Conservation (phyloP, 2,888 invertebrate species). For the Dasypogon diadema region DNA sequence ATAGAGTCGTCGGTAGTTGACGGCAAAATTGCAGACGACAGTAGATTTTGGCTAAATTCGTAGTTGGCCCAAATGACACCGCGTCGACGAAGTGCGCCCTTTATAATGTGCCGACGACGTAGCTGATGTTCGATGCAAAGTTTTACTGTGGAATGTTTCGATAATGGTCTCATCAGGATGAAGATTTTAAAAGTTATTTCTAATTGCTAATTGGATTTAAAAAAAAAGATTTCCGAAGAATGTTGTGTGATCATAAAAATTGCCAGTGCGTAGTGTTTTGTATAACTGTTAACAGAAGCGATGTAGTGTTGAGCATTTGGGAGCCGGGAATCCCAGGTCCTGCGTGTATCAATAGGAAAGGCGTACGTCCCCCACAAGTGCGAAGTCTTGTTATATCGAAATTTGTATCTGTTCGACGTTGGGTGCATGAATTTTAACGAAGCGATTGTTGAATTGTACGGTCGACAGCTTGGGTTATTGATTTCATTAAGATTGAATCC, state of each 20-base stretch:
- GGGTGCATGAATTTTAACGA: too few species aligned
- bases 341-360: too few species aligned
- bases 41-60: constrained; percentile 23
- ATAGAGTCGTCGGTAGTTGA: neutral
- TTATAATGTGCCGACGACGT: constrained; percentile 57
- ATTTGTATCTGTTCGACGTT: too few species aligned
- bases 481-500: too few species aligned
- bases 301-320: too few species aligned
- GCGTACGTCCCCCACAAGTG: too few species aligned
- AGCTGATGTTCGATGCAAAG: constrained; percentile 52
- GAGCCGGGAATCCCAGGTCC: too few species aligned
- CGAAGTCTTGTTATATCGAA: too few species aligned
- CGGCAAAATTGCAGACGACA: constrained; percentile 1
- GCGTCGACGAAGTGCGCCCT: constrained; percentile 55
- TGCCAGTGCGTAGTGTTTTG: constrained; percentile 19
- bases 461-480: too few species aligned
- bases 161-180: constrained; percentile 56
- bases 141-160: constrained; percentile 60
- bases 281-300: too few species aligned
- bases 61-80: constrained; percentile 18
- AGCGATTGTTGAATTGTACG: too few species aligned
- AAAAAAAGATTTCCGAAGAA: constrained; percentile 22
- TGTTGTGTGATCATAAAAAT: constrained; percentile 44
- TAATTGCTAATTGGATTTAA: constrained; percentile 27
- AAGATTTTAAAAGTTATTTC: constrained; percentile 33